Evolutionary conservation across 2,888 invertebrate genomes (phyloP), one percentile per base, ranked within the genome.

Genomic region (Nomada fabriciana): DNA sequence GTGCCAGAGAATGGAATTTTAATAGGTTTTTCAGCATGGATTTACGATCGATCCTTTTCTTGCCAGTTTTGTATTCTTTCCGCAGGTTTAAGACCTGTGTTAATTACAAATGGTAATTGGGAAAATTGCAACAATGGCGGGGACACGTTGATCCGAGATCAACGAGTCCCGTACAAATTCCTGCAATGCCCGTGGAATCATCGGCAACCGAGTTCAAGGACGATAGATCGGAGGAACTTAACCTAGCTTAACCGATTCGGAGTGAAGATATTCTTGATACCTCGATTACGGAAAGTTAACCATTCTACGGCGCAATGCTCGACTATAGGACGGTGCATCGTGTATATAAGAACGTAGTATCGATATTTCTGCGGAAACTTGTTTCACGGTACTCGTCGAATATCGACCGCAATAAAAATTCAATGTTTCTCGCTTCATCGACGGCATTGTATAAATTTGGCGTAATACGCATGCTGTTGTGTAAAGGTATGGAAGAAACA

Each of bases 171-270:
- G 15, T 52, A 57, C 23, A 55, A 42, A 43, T 29, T 63, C 70
- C 36, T 25, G 13, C 18, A 59, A 23, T n/a, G 71, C 55, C 55
- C 61, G 72, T 52, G 71, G 61, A 65, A 75, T 78, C 74, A 82
- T 84, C 69, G 61, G 52, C 59, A 15, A 72, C 43, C 29, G 76
- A 83, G 86, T 87, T 89, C 86, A 89, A 89, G 88, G 86, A 80
- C 86, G 84, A 80, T 74, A 76, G 71, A 83, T 85, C 82, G 71
- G 53, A 60, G 72, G 59, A 86, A 72, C 74, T 74, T 64, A 50
- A 65, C 77, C 64, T 67, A 78, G 69, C 80, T 65, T 65, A 71
- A 82, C 76, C 61, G 72, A 82, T 79, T 61, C 75, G 15, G 60
- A 73, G 67, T 20, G 61, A 55, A 68, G 74, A 71, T 67, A 72